phyloP scores from a whole-genome alignment of 2,113 vertebrate species.

The Eleginops maclovinus region DNA sequence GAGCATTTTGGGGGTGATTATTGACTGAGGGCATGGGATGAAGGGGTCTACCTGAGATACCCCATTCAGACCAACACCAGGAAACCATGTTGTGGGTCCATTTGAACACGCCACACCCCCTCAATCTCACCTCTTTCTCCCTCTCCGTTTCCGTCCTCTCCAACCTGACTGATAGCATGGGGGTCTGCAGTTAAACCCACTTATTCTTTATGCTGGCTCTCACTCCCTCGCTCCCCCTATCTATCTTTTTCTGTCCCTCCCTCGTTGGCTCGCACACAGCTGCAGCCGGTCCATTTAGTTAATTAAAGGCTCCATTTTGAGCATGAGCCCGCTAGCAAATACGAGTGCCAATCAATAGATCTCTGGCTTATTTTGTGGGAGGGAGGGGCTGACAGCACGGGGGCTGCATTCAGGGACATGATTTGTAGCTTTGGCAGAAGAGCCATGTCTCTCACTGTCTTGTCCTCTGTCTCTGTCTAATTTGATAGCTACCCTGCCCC shows the following conservation, averaged over 20 bases:
- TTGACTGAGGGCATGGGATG: conserved; percentile 29
- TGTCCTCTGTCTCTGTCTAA: conserved; percentile 78
- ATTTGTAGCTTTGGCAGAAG: conserved; percentile 77
- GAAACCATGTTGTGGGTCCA: not conserved
- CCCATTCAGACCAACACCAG: not conserved
- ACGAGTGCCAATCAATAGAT: conserved; percentile 86
- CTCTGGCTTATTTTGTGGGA: conserved; percentile 76
- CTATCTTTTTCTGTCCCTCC: conserved; percentile 66
- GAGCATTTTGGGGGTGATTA: conserved; percentile 36
- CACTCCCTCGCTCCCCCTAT: conserved; percentile 39
- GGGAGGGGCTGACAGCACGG: conserved; percentile 60
- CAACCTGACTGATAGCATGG: conserved; percentile 66
- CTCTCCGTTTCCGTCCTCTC: conserved; percentile 40
- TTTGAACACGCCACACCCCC: conserved; percentile 6
- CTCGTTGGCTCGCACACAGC: conserved; percentile 76
- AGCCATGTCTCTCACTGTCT: conserved; percentile 68
- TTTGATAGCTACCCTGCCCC: conserved; percentile 65
- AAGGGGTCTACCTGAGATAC: conserved; percentile 8
- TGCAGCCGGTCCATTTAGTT: conserved; percentile 87
- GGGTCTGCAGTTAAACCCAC: conserved; percentile 78
- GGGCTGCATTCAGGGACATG: conserved; percentile 70
- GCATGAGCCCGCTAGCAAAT: conserved; percentile 80
- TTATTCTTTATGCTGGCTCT: conserved; percentile 73
- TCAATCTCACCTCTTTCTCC: conserved; percentile 27
- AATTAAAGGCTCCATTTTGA: conserved; percentile 89